A percentile compares a stretch with the other conserved stretches of the same genome.
Conservation (phyloP, 2,113 vertebrate species). For the Bubo bubo region DNA sequence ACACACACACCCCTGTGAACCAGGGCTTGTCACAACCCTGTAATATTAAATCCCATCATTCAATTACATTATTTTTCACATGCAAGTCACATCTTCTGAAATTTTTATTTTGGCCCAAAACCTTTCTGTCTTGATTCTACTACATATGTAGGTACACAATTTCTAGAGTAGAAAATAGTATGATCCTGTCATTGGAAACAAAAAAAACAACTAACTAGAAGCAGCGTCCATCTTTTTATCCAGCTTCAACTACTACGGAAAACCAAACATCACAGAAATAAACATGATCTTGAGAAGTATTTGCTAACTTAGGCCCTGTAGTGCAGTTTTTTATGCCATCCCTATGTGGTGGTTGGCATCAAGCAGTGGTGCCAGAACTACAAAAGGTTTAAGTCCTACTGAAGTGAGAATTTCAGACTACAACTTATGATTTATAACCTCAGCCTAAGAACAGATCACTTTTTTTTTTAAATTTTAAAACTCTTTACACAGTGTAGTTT, state of each 20-base stretch:
- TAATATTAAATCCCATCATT: neutral
- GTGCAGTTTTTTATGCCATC: neutral
- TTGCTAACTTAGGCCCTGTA: neutral
- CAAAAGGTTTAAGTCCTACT: neutral
- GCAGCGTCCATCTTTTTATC: neutral
- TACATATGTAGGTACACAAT: neutral
- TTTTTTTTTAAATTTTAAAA: neutral
- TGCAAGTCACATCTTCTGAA: neutral
- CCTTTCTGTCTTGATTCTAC: neutral
- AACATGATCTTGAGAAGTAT: neutral
- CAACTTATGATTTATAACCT: neutral
- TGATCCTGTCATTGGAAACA: neutral
- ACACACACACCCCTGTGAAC: accelerated
- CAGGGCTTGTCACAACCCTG: neutral
- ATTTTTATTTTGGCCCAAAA: neutral
- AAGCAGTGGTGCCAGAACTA: neutral
- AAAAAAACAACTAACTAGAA: neutral
- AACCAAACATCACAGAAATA: neutral
- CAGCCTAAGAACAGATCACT: neutral
- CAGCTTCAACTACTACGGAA: neutral
- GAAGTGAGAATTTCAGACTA: neutral
- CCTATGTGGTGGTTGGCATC: neutral
- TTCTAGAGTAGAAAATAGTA: neutral
- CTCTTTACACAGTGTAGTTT: neutral
- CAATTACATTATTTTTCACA: neutral